phyloP scores from a whole-genome alignment of 1,140 invertebrate genomes.

The Heliconius hewitsoni region DNA sequence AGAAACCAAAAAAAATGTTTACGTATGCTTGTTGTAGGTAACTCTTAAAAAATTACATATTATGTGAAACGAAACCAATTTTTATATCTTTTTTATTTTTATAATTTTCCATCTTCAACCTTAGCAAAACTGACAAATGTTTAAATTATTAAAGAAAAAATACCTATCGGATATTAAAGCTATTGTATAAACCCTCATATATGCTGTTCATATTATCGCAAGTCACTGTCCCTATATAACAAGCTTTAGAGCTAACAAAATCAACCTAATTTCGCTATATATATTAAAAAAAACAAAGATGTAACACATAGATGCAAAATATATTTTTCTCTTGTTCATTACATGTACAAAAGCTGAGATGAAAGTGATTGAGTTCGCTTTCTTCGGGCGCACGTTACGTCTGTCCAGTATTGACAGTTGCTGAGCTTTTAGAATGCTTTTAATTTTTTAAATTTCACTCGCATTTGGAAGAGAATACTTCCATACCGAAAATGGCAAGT shows the following conservation, averaged over 20 bases:
- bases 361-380: conserved; percentile 74
- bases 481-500: conserved; percentile 29
- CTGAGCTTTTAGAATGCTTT: conserved; percentile 44
- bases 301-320: conserved; percentile 74
- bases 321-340: conserved; percentile 66
- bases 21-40: too few relatives aligned
- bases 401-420: conserved; percentile 47
- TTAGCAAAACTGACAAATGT: not conserved
- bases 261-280: conserved; percentile 51
- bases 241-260: conserved; percentile 42
- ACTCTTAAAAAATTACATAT: too few relatives aligned
- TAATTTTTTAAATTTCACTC: conserved; percentile 40
- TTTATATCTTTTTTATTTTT: too few relatives aligned
- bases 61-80: too few relatives aligned
- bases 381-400: conserved; percentile 45
- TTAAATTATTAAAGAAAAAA: not conserved
- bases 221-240: conserved; percentile 40
- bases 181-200: not conserved
- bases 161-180: not conserved
- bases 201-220: conserved; percentile 18
- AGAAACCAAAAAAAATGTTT: not conserved
- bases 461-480: conserved; percentile 31
- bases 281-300: conserved; percentile 62
- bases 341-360: conserved; percentile 58
- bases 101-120: not conserved